These are phyloP conservation scores for Alectura lathami DNA, from an alignment of 2,113 vertebrate genomes.

Conservation along the genomic window DNA sequence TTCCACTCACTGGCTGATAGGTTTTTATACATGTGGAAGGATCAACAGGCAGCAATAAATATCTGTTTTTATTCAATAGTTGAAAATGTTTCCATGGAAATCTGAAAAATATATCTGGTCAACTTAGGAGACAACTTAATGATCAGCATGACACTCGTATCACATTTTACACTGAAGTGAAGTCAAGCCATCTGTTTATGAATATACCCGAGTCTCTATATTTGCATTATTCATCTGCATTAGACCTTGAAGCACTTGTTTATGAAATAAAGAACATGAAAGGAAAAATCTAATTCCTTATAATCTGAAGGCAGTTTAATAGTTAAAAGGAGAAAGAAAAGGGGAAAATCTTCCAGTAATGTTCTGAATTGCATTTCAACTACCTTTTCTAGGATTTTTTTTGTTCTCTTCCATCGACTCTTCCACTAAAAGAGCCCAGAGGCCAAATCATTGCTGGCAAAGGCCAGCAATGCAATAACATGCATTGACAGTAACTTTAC, in stretches of 20 bases:
- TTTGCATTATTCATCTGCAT: not conserved
- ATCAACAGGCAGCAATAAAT: not conserved
- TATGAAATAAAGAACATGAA: not conserved
- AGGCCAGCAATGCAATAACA: not conserved
- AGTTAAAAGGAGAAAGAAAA: not conserved
- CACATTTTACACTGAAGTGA: not conserved
- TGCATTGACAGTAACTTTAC: not conserved
- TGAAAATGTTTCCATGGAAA: not conserved
- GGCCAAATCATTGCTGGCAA: not conserved
- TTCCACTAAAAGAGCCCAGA: not conserved
- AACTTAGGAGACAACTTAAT: not conserved
- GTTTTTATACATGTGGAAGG: not conserved
- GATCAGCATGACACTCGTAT: not conserved
- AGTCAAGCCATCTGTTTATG: not conserved
- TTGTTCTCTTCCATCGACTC: not conserved
- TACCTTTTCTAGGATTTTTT: not conserved
- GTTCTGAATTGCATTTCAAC: not conserved
- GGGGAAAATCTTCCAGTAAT: not conserved
- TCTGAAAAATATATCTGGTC: not conserved
- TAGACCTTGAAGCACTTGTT: not conserved
- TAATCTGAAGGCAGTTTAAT: not conserved
- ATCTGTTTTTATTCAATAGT: not conserved
- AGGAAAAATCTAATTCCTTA: not conserved
- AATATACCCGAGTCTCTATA: not conserved
- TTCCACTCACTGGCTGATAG: not conserved